phyloP scores from a whole-genome alignment of 2,888 invertebrate species.

The Abscondita cerata region DNA sequence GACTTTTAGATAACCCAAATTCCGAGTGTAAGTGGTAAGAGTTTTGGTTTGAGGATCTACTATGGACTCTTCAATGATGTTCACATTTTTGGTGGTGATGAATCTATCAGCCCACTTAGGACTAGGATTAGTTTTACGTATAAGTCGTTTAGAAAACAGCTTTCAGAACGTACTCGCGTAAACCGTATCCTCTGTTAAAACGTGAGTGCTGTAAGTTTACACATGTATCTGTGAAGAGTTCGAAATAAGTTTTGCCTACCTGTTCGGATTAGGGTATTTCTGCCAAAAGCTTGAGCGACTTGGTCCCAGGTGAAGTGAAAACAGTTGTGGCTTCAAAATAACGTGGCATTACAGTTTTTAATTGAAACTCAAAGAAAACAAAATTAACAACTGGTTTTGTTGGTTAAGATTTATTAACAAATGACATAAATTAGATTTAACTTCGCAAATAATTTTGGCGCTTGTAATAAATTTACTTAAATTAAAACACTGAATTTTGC shows the following conservation, averaged over 20 bases:
- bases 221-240: constrained; percentile 36
- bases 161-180: constrained; percentile 81
- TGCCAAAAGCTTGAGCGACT: constrained; percentile 93
- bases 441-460: too few relatives aligned
- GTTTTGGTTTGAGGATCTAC: constrained; percentile 84
- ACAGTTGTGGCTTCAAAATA: constrained; percentile 78
- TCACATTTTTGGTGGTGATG: constrained; percentile 77
- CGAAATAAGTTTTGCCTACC: constrained; percentile 71
- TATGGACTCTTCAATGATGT: constrained; percentile 93
- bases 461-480: too few relatives aligned
- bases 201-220: constrained; percentile 78
- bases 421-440: too few relatives aligned
- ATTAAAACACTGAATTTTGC: too few relatives aligned
- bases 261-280: constrained; percentile 95
- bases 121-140: constrained; percentile 90
- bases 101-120: constrained; percentile 94
- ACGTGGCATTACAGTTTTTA: constrained; percentile 70
- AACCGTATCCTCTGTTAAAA: constrained; percentile 91
- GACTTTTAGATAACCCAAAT: constrained; percentile 88
- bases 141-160: constrained; percentile 82
- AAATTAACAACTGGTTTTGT: too few relatives aligned
- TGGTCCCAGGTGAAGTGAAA: constrained; percentile 91
- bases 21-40: constrained; percentile 92
- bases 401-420: too few relatives aligned
- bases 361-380: too few relatives aligned